A percentile compares a stretch with the other conserved stretches of the same genome.
These are phyloP conservation scores for Heliconius himera DNA, from an alignment of 1,140 invertebrate species.

Conservation along the genomic window DNA sequence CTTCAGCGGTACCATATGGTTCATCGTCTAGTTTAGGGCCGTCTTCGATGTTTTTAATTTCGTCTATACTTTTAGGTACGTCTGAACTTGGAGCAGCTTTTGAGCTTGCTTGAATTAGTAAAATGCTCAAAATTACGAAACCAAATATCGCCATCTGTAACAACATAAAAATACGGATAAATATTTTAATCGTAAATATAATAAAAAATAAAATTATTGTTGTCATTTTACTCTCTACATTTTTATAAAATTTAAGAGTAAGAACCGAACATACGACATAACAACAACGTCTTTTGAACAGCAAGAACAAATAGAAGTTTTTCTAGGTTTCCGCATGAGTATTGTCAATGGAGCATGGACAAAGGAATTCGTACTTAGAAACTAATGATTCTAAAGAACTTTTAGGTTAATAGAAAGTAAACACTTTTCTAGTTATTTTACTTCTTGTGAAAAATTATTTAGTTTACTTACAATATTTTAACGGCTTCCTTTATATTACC, in stretches of 20 bases:
- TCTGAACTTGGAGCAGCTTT: slow-evolving; percentile 34
- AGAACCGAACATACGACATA: not conserved
- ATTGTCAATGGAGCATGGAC: slow-evolving; percentile 34
- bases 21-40: slow-evolving; percentile 27
- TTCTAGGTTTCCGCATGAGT: slow-evolving; percentile 27
- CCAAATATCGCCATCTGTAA: slow-evolving; percentile 42
- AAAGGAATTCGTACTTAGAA: slow-evolving; percentile 26
- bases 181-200: too few species aligned
- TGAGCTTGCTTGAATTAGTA: slow-evolving; percentile 27
- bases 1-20: slow-evolving; percentile 21
- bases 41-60: slow-evolving; percentile 1
- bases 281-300: not conserved
- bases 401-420: slow-evolving; percentile 23
- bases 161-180: not conserved
- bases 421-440: not conserved
- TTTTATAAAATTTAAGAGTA: not conserved
- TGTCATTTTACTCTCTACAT: not conserved
- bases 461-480: not conserved
- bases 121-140: slow-evolving; percentile 15
- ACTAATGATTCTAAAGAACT: slow-evolving; percentile 32
- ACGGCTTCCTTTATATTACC: not conserved
- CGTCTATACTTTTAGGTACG: not conserved
- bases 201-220: not conserved
- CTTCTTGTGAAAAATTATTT: not conserved
- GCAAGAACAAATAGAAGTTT: slow-evolving; percentile 21